Conservation (phyloP, 2,113 vertebrate species). For the Pheucticus melanocephalus region DNA sequence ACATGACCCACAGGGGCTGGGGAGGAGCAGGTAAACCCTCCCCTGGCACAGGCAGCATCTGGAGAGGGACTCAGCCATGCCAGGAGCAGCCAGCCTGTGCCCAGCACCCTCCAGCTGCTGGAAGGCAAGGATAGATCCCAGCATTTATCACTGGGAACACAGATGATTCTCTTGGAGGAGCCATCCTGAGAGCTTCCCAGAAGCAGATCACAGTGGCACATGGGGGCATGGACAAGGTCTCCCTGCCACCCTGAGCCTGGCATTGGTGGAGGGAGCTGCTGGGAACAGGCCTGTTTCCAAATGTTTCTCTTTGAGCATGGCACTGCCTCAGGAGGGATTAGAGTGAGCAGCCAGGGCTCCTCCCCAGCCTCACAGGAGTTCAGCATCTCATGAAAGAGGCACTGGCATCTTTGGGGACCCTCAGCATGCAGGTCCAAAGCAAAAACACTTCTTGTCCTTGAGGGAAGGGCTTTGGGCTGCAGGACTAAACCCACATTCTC, state of each 20-base stretch:
- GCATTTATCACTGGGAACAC: not conserved
- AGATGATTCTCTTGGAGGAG: not conserved
- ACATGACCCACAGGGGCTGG: rapidly evolving
- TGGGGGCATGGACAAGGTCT: rapidly evolving
- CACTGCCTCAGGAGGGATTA: not conserved
- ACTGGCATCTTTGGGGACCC: not conserved
- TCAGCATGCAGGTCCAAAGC: rapidly evolving
- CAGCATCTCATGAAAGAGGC: not conserved
- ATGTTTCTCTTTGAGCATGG: not conserved
- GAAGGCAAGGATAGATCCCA: not conserved
- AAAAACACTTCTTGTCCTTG: not conserved
- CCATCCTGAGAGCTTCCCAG: not conserved
- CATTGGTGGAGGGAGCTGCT: not conserved
- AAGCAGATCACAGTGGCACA: not conserved
- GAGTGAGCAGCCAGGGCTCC: not conserved
- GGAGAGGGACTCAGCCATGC: not conserved
- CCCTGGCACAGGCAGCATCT: rapidly evolving
- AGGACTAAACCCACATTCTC: not conserved
- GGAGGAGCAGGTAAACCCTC: not conserved
- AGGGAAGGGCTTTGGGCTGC: not conserved
- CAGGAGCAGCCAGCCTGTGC: not conserved
- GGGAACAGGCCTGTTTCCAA: not conserved
- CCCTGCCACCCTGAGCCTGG: not conserved
- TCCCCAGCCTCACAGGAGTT: not conserved
- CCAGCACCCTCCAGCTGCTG: not conserved